phyloP scores from a whole-genome alignment of 2,888 invertebrate species.

The Dicyrtoma fusca region DNA sequence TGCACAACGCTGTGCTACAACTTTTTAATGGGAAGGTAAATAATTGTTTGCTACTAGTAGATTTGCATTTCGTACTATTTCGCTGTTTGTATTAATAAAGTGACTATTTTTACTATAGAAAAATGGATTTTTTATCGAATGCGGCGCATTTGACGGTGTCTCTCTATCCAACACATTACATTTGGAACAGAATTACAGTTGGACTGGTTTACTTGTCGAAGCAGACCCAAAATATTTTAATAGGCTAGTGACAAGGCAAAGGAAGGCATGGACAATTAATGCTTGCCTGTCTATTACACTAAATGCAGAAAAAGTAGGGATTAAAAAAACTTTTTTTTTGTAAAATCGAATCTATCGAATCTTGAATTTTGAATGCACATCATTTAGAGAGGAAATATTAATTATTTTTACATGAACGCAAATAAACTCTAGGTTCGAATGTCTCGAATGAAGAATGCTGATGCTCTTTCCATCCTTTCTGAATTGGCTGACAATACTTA shows the following conservation, averaged over 20 bases:
- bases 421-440: background rate
- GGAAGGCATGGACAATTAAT: conserved; percentile 7
- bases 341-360: background rate
- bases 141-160: conserved; percentile 2
- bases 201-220: conserved; percentile 9
- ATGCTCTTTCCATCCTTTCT: background rate
- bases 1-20: too few species aligned
- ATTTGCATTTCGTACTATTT: too few species aligned
- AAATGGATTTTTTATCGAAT: background rate
- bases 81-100: too few species aligned
- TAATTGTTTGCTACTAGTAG: too few species aligned
- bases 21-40: too few species aligned
- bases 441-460: background rate
- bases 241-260: background rate
- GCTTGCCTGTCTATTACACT: background rate
- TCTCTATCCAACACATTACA: background rate
- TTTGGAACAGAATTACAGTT: background rate
- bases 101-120: background rate
- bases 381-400: too few species aligned
- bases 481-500: background rate
- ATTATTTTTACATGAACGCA: too few species aligned
- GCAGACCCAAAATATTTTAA: background rate
- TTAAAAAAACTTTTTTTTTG: background rate
- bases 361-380: background rate
- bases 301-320: too few species aligned